phyloP scores from a whole-genome alignment of 1,140 invertebrate species.

The Penaeus vannamei region DNA sequence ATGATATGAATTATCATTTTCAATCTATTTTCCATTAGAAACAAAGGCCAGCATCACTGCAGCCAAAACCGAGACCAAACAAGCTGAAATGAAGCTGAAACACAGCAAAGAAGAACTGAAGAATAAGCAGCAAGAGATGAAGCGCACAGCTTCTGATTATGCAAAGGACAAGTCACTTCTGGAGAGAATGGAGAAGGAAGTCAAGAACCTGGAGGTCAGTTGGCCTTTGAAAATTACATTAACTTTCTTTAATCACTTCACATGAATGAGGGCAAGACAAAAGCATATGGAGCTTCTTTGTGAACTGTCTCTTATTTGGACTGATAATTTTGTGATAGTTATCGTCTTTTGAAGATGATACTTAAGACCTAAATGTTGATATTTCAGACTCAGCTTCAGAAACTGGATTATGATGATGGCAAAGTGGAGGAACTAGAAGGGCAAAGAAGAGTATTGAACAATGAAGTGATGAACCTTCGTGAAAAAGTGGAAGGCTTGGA shows the following conservation, averaged over 20 bases:
- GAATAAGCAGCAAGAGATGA: conserved; percentile 80
- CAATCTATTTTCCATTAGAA: conserved; percentile 73
- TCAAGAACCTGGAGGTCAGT: conserved; percentile 72
- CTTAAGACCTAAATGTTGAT: conserved; percentile 21
- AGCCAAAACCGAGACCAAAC: conserved; percentile 86
- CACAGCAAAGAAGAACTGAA: conserved; percentile 81
- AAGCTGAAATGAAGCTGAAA: conserved; percentile 83
- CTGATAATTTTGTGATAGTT: background rate
- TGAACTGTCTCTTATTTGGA: background rate
- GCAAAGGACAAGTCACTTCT: conserved; percentile 77
- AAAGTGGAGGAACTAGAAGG: conserved; percentile 76
- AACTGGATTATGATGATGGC: conserved; percentile 81
- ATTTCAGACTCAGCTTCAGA: conserved; percentile 75
- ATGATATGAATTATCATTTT: background rate
- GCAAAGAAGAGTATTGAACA: conserved; percentile 73
- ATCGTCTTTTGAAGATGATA: background rate
- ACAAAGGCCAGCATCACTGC: conserved; percentile 83
- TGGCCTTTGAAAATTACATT: too few species aligned
- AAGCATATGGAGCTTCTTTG: background rate
- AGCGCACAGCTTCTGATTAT: conserved; percentile 81
- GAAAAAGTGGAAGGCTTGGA: conserved; percentile 78
- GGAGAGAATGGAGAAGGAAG: conserved; percentile 66
- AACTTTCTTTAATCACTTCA: too few species aligned
- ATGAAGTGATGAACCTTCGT: conserved; percentile 75
- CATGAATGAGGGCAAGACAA: background rate